These are phyloP conservation scores for Crocuta crocuta DNA, from an alignment of 2,113 vertebrate species.

Conservation along the genomic window DNA sequence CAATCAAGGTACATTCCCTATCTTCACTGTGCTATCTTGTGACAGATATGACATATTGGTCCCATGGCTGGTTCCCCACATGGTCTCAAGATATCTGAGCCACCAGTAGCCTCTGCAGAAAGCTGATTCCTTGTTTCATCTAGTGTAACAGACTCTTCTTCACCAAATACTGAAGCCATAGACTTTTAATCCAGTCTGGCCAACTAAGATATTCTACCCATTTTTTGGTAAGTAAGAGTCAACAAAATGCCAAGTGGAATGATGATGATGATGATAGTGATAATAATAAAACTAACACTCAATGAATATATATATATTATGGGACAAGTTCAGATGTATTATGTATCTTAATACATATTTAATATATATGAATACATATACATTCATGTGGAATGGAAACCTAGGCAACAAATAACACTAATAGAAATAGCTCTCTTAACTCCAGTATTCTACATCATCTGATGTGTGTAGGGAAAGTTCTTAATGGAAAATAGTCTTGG, in stretches of 20 bases:
- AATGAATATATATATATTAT: not conserved
- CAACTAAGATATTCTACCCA: not conserved
- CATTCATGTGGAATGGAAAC: not conserved
- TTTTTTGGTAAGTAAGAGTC: not conserved
- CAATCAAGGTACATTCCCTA: not conserved
- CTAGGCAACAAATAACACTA: not conserved
- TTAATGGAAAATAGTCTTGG: not conserved
- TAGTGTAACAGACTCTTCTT: not conserved
- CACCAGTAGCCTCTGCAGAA: accelerated
- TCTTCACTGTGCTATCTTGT: not conserved
- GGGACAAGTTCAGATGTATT: not conserved
- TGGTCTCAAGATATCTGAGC: not conserved
- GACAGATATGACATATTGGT: not conserved
- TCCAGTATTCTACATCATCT: not conserved
- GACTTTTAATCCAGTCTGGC: not conserved
- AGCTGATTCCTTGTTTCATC: not conserved
- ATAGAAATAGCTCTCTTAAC: not conserved
- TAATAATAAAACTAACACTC: not conserved
- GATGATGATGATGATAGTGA: not conserved
- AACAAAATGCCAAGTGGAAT: not conserved
- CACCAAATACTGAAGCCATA: not conserved
- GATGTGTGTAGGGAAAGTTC: not conserved
- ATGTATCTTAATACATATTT: not conserved
- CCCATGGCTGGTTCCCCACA: not conserved
- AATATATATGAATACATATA: not conserved